These are phyloP conservation scores for Gibbula magus DNA, from an alignment of 2,888 invertebrate species.

Conservation along the genomic window DNA sequence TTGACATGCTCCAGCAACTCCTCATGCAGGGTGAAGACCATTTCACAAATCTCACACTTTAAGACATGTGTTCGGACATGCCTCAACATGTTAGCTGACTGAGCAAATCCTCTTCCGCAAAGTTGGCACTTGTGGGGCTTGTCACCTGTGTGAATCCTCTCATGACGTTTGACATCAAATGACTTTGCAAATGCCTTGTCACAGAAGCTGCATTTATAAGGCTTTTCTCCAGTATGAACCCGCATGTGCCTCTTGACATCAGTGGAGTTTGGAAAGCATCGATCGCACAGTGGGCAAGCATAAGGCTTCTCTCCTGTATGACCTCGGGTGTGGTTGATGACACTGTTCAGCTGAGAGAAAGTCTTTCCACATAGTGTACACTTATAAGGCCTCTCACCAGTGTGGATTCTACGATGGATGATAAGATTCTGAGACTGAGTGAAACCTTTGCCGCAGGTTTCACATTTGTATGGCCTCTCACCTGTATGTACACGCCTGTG, in stretches of 20 bases:
- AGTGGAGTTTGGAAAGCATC: slow-evolving; percentile 13
- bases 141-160: background rate
- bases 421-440: slow-evolving; percentile 14
- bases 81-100: slow-evolving; percentile 16
- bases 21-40: slow-evolving; percentile 16
- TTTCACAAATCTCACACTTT: slow-evolving; percentile 10
- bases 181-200: slow-evolving; percentile 18
- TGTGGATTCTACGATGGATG: slow-evolving; percentile 18
- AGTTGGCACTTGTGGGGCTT: slow-evolving; percentile 16
- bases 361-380: slow-evolving; percentile 13
- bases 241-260: slow-evolving; percentile 18
- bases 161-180: slow-evolving; percentile 6
- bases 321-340: slow-evolving; percentile 18
- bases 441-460: slow-evolving; percentile 13
- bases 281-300: slow-evolving; percentile 11
- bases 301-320: slow-evolving; percentile 16
- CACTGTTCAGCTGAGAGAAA: slow-evolving; percentile 10
- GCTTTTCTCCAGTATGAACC: slow-evolving; percentile 9
- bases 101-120: slow-evolving; percentile 6
- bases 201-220: slow-evolving; percentile 5
- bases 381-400: slow-evolving; percentile 9
- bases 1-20: slow-evolving; percentile 4
- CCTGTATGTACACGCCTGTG: slow-evolving; percentile 8
- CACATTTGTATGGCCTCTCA: slow-evolving; percentile 13
- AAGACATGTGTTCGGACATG: slow-evolving; percentile 6